Evolutionary conservation across 2,113 vertebrate genomes (phyloP).

Genomic region (Peromyscus maniculatus): DNA sequence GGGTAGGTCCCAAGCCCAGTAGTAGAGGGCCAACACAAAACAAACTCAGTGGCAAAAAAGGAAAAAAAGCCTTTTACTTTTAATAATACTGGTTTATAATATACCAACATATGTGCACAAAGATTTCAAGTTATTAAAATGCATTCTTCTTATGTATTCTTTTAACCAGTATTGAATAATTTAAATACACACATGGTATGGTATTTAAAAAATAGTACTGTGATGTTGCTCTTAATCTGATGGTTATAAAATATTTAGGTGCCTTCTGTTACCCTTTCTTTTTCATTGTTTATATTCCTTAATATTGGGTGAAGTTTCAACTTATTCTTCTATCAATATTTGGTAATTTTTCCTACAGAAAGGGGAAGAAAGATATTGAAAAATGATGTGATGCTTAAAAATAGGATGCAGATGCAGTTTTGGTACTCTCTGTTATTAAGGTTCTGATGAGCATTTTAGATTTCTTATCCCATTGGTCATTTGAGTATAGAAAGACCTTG

Average conservation of each 20-base stretch:
- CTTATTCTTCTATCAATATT: not conserved
- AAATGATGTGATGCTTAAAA: not conserved
- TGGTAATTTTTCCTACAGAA: slow-evolving; percentile 3
- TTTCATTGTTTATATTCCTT: not conserved
- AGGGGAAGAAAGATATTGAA: not conserved
- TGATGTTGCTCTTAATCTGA: not conserved
- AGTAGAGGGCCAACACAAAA: not conserved
- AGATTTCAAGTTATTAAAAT: not conserved
- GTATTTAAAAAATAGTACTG: not conserved
- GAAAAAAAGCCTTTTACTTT: slow-evolving; percentile 2
- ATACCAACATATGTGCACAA: not conserved
- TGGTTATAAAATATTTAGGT: not conserved
- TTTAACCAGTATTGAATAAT: slow-evolving; percentile 23
- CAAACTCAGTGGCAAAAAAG: not conserved
- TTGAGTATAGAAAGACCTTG: not conserved
- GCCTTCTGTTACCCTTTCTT: not conserved
- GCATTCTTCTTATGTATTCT: not conserved
- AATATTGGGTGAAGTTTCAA: not conserved
- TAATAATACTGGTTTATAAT: not conserved
- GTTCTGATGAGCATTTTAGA: not conserved
- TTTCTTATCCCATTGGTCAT: not conserved
- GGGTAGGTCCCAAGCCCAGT: not conserved
- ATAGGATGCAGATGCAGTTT: not conserved
- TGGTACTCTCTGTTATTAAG: not conserved
- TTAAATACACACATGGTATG: not conserved